Evolutionary conservation across 2,797 vertebrate genomes (phyloP).

Genomic region (Onychomys leucogaster): DNA sequence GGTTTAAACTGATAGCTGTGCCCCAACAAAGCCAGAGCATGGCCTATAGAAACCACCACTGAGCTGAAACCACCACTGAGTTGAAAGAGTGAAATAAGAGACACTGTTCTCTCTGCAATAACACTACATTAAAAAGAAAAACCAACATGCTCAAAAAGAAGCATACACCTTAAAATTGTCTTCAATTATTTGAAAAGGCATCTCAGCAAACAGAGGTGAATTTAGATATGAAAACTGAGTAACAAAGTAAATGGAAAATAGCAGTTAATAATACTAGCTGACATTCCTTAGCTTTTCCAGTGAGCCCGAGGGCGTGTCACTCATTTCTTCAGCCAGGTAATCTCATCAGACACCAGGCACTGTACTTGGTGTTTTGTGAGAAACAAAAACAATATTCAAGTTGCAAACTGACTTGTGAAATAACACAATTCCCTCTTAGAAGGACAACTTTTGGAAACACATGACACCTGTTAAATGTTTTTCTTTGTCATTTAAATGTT

Average conservation of each 20-base stretch:
- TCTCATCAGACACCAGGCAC: neutral
- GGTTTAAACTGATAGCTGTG: neutral
- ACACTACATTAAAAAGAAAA: neutral
- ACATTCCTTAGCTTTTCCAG: neutral
- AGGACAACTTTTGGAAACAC: conserved; percentile 12
- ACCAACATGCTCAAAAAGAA: neutral
- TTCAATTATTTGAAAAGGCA: neutral
- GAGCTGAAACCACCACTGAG: neutral
- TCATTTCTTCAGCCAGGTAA: neutral
- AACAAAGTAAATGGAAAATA: neutral
- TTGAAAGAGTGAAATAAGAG: neutral
- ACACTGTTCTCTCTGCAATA: neutral
- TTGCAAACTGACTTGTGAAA: conserved; percentile 47
- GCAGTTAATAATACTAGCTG: neutral
- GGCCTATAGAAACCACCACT: neutral
- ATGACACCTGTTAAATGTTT: neutral
- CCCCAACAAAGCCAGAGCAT: neutral
- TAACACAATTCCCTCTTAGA: neutral
- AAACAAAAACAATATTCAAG: neutral
- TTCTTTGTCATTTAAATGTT: conserved; percentile 29
- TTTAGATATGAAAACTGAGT: neutral
- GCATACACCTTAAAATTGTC: neutral
- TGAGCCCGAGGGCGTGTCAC: neutral
- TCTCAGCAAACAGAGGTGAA: conserved; percentile 35
- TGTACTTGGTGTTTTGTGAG: neutral